Percentiles rank a stretch among this genome's conserved stretches.
Conservation (phyloP, 1,140 invertebrate species). For the Carcinoscorpius rotundicauda region DNA sequence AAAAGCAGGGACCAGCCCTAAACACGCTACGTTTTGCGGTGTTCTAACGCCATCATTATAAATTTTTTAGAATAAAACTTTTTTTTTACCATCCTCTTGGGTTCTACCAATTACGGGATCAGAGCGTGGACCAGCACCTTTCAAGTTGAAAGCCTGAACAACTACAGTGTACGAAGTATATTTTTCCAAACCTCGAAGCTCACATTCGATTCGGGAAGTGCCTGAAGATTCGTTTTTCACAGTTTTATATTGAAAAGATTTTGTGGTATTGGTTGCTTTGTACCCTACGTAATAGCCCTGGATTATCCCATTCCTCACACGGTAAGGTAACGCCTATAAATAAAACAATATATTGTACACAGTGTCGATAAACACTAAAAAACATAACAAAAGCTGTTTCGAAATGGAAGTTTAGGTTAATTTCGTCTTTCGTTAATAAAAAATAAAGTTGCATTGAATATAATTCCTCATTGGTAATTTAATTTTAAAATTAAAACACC, state of each 20-base stretch:
- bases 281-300: slow-evolving; percentile 36
- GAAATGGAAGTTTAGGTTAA: too few relatives aligned
- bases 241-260: slow-evolving; percentile 29
- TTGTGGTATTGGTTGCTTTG: slow-evolving; percentile 26
- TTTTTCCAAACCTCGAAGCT: slow-evolving; percentile 26
- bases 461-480: too few relatives aligned
- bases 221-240: slow-evolving; percentile 11
- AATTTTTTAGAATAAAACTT: neutral
- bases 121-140: slow-evolving; percentile 34
- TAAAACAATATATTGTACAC: too few relatives aligned
- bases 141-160: slow-evolving; percentile 34
- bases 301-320: slow-evolving; percentile 40
- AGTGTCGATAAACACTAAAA: too few relatives aligned
- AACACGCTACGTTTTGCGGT: neutral
- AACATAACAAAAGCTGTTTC: too few relatives aligned
- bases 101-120: slow-evolving; percentile 28
- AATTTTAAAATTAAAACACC: too few relatives aligned
- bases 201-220: slow-evolving; percentile 7
- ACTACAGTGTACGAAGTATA: slow-evolving; percentile 33
- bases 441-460: too few relatives aligned
- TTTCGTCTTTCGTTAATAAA: too few relatives aligned
- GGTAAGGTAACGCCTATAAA: too few relatives aligned
- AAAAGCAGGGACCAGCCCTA: neutral
- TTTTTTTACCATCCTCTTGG: slow-evolving; percentile 24
- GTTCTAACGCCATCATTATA: neutral